Base-by-base conservation (phyloP, 2,113 vertebrate genomes). In the Corythornis vintsioides region DNA sequence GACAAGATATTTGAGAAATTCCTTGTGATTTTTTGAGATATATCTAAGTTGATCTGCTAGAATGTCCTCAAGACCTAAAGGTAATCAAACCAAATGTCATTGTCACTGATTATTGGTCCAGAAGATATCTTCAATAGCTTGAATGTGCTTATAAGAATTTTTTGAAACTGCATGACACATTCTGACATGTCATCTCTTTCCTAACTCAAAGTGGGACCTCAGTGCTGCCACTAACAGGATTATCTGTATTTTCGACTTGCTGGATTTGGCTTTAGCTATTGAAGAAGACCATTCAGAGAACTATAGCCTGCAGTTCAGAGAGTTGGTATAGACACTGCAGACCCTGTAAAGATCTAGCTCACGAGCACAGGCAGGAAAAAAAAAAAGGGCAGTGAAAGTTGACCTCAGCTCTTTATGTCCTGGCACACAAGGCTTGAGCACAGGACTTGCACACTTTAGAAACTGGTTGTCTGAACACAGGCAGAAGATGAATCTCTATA, bases 401-500 rank as follows among this genome's bases (percentile, higher is more conserved):
- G 19, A 38, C 12, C 40, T 82, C 70, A 86, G 29, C 29, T 42
- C 25, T 15, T 35, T 70, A 38, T 13, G 33, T 47, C 47, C 33
- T 76, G 69, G 42, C 13, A 59, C 29, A 55, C 16, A 71, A 77
- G 15, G 13, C 13, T 33, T 0, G 0, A 74, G 17, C 59, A 76
- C 14, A n/a, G 26, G n/a, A 13, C 29, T 12, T 3, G 0, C 3
- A 7, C 0, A 0, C 19, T 73, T 38, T 15, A 80, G 35, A 19
- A 88, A 33, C 15, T 50, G 12, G 6, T 40, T 88, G 5, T 9
- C 24, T 61, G 71, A 87, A 61, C 15, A 31, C 15, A 79, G 31
- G 8, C 11, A 70, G 56, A 90, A 40, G 13, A 50, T 3, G 28
- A 83, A 55, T 59, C 20, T 38, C 1, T 61, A 24, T 1, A 42